phyloP scores from a whole-genome alignment of 2,888 invertebrate species.

The Dicycla oo region DNA sequence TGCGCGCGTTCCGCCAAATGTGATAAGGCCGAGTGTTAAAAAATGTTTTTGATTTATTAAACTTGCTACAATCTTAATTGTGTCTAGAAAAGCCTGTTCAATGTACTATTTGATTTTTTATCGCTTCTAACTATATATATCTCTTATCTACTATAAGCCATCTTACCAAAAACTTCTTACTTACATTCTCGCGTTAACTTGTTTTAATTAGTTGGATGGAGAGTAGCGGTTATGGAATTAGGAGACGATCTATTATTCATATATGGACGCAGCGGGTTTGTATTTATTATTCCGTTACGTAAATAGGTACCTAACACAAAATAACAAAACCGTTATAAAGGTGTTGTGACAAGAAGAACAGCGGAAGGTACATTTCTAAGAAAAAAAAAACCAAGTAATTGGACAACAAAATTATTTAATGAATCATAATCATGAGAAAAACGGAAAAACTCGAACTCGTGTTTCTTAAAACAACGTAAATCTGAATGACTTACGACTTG shows the following conservation, averaged over 20 bases:
- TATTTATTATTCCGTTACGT: constrained; percentile 70
- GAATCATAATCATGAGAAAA: background rate
- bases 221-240: constrained; percentile 85
- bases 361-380: background rate
- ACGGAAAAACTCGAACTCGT: background rate
- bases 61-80: background rate
- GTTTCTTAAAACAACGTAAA: background rate
- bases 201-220: constrained; percentile 72
- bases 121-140: constrained; percentile 3
- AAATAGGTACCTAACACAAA: constrained; percentile 26
- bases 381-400: constrained; percentile 1
- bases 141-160: constrained; percentile 6
- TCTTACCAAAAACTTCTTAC: constrained; percentile 22
- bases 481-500: background rate
- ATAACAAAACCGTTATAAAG: background rate
- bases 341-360: background rate
- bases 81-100: background rate
- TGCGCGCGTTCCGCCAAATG: constrained; percentile 37
- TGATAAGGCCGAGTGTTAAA: constrained; percentile 41
- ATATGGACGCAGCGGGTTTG: constrained; percentile 85
- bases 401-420: background rate
- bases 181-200: constrained; percentile 46
- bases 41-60: constrained; percentile 1
- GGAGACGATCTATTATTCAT: constrained; percentile 84
- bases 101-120: constrained; percentile 8